Evolutionary conservation across 1,140 invertebrate genomes (phyloP), one percentile per base, ranked within the genome.

Genomic region (Papilio helenus): DNA sequence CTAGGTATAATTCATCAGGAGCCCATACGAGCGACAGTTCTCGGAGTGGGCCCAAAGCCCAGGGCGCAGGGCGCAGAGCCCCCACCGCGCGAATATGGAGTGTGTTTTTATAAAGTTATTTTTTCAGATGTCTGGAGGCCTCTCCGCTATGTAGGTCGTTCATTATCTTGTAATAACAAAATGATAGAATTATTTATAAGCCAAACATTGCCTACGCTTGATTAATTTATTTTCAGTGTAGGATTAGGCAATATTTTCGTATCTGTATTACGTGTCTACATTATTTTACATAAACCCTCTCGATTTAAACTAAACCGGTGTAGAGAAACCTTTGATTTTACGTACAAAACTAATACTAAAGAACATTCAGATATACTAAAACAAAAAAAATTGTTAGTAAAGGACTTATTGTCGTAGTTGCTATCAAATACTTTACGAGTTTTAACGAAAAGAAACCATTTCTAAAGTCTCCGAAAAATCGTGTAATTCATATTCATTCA

Each of bases 121-220:
- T 65, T 65, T 65, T 65, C 61, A 65, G 61, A 65, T 29, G 61
- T 65, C 61, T 65, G 61, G 61, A 65, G 61, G 61, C 29, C 61
- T 61, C 20, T 18, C 61, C 61, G 61, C 61, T 34, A 65, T 65
- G 61, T 65, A 65, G 61, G 61, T 29, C 61, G 61, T 65, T 65
- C 29, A 65, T 65, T 65, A 65, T 65, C 61, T 29, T 65, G 61
- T 65, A 29, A 65, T 18, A 65, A 65, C 61, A 65, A 65, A 26
- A 65, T 65, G 61, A 29, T 65, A 65, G 61, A 65, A 65, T 29
- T 65, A 65, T 65, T 65, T 65, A 65, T 65, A 65, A 65, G 23
- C 61, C 61, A 65, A 65, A 29, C 26, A 65, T 65, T 65, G 26
- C 12, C 10, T 34, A 65, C 51, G 61, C 23, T 26, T 65, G 23